These are phyloP conservation scores for Eospalax fontanierii DNA, from an alignment of 2,797 vertebrate species.

Conservation along the genomic window DNA sequence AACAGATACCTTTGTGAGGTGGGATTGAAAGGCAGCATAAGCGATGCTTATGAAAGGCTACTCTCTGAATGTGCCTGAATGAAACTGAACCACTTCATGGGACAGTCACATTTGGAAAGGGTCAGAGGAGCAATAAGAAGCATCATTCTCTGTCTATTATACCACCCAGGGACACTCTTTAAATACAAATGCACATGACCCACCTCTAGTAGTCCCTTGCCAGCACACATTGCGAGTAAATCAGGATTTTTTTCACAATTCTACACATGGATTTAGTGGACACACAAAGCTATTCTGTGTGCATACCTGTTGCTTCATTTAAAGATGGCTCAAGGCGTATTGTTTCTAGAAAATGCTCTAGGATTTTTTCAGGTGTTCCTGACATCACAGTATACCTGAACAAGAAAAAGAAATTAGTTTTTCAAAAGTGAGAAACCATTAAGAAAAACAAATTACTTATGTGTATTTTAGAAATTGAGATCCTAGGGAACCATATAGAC, in stretches of 20 bases:
- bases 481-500: not conserved
- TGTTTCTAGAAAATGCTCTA: slow-evolving; percentile 99
- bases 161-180: not conserved
- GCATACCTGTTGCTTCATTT: slow-evolving; percentile 93
- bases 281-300: not conserved
- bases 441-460: not conserved
- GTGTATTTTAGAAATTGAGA: not conserved
- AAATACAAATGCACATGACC: not conserved
- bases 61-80: not conserved
- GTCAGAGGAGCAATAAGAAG: not conserved
- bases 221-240: not conserved
- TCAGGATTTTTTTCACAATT: not conserved
- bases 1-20: not conserved
- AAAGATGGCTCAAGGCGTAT: slow-evolving; percentile 96
- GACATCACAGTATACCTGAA: slow-evolving; percentile 98
- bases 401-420: slow-evolving; percentile 81
- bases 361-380: slow-evolving; percentile 98
- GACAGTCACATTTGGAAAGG: not conserved
- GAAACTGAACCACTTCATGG: not conserved
- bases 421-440: slow-evolving; percentile 19
- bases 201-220: not conserved
- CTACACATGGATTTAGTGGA: not conserved
- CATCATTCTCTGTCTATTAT: not conserved
- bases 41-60: not conserved
- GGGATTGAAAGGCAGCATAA: not conserved